Evolutionary conservation across 1,140 invertebrate species (phyloP).

Genomic region (Chironomus striatipennis): DNA sequence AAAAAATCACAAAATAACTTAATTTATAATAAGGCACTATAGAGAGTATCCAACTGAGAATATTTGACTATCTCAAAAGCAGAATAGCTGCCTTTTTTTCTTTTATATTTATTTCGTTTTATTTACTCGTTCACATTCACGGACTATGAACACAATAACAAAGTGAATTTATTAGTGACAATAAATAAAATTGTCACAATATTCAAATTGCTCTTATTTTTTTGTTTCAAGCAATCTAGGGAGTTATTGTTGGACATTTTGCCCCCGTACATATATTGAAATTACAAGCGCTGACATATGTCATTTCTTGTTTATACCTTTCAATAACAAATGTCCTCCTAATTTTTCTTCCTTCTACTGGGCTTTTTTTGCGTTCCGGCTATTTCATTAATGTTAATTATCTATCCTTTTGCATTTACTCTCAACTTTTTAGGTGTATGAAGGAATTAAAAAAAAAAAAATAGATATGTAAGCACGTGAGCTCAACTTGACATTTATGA

Average conservation of each 20-base stretch:
- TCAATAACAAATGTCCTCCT: neutral
- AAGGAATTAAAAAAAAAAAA: constrained; percentile 8
- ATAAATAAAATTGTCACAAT: constrained; percentile 24
- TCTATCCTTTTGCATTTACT: neutral
- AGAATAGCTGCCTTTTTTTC: neutral
- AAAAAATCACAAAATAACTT: neutral
- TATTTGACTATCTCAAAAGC: neutral
- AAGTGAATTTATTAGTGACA: constrained; percentile 20
- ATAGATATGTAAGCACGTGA: neutral
- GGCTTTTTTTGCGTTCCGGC: neutral
- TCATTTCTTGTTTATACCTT: neutral
- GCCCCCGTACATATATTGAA: too few relatives aligned
- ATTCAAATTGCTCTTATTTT: constrained; percentile 8
- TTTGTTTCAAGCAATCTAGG: neutral
- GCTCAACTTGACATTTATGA: constrained; percentile 22
- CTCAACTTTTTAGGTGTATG: neutral
- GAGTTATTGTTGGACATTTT: neutral
- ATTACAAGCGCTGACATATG: neutral
- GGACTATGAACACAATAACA: constrained; percentile 8
- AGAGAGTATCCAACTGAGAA: constrained; percentile 16
- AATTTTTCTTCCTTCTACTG: constrained; percentile 1
- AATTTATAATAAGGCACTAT: constrained; percentile 17
- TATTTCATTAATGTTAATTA: neutral
- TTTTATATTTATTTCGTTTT: neutral
- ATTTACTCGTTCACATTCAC: neutral